Conservation (phyloP, 2,797 vertebrate genomes). For the Enteromius thamalakanensis region DNA sequence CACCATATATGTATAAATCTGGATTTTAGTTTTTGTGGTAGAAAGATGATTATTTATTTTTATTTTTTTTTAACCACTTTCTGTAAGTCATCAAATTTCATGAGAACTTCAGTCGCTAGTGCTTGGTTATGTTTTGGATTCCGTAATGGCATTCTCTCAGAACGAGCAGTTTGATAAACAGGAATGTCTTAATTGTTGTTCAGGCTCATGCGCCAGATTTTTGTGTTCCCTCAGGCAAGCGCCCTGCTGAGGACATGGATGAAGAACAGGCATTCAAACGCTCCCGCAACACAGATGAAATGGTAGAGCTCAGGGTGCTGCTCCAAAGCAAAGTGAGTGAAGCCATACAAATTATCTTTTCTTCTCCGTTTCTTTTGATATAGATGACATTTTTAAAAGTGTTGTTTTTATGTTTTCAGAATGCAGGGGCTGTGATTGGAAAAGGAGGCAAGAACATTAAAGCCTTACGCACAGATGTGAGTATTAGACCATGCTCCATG, state of each 20-base stretch:
- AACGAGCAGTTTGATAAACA: slow-evolving; percentile 20
- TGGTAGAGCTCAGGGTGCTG: slow-evolving; percentile 95
- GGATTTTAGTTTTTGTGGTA: background rate
- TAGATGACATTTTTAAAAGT: background rate
- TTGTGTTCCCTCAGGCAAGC: slow-evolving; percentile 84
- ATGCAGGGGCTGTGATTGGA: slow-evolving; percentile 96
- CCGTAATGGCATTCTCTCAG: background rate
- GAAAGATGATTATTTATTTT: background rate
- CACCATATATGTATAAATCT: background rate
- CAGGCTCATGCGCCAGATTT: slow-evolving; percentile 9
- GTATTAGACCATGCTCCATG: slow-evolving; percentile 73
- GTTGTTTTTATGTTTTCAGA: slow-evolving; percentile 75
- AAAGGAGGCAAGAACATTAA: slow-evolving; percentile 99
- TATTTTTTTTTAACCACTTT: background rate
- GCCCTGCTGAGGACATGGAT: slow-evolving; percentile 96
- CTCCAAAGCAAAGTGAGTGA: slow-evolving; percentile 94
- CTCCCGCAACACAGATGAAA: slow-evolving; percentile 94
- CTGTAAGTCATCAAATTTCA: background rate
- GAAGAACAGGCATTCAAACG: slow-evolving; percentile 97
- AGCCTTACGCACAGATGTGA: slow-evolving; percentile 97
- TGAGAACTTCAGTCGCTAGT: background rate
- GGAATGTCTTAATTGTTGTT: slow-evolving; percentile 19
- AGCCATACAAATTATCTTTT: background rate
- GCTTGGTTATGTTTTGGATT: slow-evolving; percentile 15
- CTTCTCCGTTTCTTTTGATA: background rate